These are phyloP conservation scores for Maniola jurtina DNA, from an alignment of 1,140 invertebrate species.

Conservation along the genomic window DNA sequence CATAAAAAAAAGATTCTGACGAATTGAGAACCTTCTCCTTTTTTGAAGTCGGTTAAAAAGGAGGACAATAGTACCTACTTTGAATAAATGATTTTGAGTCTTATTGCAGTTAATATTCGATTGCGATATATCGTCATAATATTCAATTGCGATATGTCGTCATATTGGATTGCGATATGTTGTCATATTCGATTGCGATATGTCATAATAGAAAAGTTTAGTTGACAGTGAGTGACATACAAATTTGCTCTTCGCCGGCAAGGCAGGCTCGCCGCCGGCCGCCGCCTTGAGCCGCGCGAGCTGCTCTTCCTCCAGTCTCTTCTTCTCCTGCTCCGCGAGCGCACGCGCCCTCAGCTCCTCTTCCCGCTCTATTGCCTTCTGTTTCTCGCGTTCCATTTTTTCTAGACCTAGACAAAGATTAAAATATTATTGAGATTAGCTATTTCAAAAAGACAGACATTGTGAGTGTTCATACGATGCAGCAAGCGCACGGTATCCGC, in stretches of 20 bases:
- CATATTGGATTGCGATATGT: conserved; percentile 1
- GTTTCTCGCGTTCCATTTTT: conserved; percentile 98
- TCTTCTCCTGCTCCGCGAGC: conserved; percentile 80
- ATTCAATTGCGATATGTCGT: too few species aligned
- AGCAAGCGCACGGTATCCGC: too few species aligned
- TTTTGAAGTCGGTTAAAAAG: too few species aligned
- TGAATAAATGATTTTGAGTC: too few species aligned
- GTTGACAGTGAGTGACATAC: conserved; percentile 83
- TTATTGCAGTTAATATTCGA: too few species aligned
- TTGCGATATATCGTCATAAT: too few species aligned
- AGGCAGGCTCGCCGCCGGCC: conserved; percentile 66
- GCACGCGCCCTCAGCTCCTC: conserved; percentile 83
- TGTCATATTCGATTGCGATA: too few species aligned
- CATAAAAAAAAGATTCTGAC: too few species aligned
- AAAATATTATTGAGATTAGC: neutral
- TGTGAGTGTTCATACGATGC: too few species aligned
- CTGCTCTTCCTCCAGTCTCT: conserved; percentile 82
- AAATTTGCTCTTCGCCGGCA: conserved; percentile 89
- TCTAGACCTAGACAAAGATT: conserved; percentile 83
- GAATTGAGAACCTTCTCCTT: too few species aligned
- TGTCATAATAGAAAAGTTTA: neutral
- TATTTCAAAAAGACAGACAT: too few species aligned
- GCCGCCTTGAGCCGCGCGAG: conserved; percentile 75
- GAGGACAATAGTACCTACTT: too few species aligned
- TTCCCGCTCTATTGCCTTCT: conserved; percentile 91